Evolutionary conservation across 2,888 invertebrate genomes (phyloP), one percentile per base, ranked within the genome.

Genomic region (Acrobasis consociella): DNA sequence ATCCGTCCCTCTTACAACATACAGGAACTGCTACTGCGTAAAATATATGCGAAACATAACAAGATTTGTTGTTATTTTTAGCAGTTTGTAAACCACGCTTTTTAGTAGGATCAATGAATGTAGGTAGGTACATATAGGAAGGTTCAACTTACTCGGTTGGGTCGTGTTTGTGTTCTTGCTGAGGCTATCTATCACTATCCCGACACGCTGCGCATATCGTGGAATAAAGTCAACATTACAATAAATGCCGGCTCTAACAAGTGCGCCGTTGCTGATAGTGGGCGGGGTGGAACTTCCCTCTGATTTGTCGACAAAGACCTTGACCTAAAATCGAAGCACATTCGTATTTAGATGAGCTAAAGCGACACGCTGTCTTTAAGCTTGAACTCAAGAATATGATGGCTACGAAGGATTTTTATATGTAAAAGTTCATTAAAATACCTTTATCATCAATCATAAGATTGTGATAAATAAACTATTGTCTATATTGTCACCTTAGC

Each of bases 301-400:
- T 61, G 66, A 67, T 76, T 80, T 81, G 78, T 71, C 73, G 70
- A 68, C 68, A 62, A 64, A 75, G 76, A 71, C 84, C 87, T 86
- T 87, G 86, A 84, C 86, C 83, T 68, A 76, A 69, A 80, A 83
- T 75, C 67, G 65, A 67, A 69, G 74, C 74, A 69, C 72, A 72
- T 74, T 79, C 72, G 65, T 67, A 75, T 70, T 71, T 73, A 70
- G 64, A 58, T 58, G 58, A 64, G 22, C 22, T 22, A 42, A 42
- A 10, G 59, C 58, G 56, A 59, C 58, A 51, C 38, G 53, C 46
- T 55, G 46, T 31, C 62, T 62, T 60, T 31, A 7, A 31, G 31
- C 31, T 46, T 31, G 56, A 56, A 49, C 8, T 58, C 58, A 55
- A 64, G 61, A 51, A 64, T 58, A n/a, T 49, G n/a, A 60, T 17